Evolutionary conservation across 1,140 invertebrate species (phyloP), one percentile per base, ranked within the genome.

Genomic region (Episyrphus balteatus): DNA sequence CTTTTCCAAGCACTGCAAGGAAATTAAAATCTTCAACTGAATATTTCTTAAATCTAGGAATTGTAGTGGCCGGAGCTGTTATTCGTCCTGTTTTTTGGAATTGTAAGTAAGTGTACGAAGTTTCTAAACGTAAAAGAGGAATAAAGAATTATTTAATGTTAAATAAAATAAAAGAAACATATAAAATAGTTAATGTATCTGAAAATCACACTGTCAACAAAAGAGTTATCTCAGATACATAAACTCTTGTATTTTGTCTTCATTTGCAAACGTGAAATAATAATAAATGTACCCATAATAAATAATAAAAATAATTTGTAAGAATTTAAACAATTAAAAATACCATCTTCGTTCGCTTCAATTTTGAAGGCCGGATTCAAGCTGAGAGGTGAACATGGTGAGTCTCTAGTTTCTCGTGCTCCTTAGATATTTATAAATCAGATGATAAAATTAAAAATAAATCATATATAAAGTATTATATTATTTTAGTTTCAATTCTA

Each of bases 1-100:
- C 93, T 74, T 95, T 96, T 33, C 93, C 93, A 3, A 97, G 73
- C 14, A 97, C 88, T 73, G 93, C 95, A 41, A 96, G 78, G 69
- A 96, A 93, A 61, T 87, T 82, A 72, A 96, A 97, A 68, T 96
- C 90, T 55, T 89, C 84, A 41, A 93, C 79, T 13, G 77, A 77
- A 61, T 93, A 94, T 65, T 90, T 91, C 57, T 86, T 79, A 74
- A 91, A 93, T 56, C 87, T 79, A 38, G 88, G 88, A 55, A 90
- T 80, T 45, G 82, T 83, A 32, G 85, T 86, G 32, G 86, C 85
- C 12, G 87, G 87, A 21, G 86, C 83, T 13, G 84, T 87, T 59
- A 88, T 83, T 38, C 84, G 74, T 38, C 84, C 84, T 52, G 82
- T 83, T 57, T 76, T 78, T 55, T 81, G 75, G 70, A 81, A 84